phyloP scores from a whole-genome alignment of 2,113 vertebrate genomes.

The Danionella cerebrum region DNA sequence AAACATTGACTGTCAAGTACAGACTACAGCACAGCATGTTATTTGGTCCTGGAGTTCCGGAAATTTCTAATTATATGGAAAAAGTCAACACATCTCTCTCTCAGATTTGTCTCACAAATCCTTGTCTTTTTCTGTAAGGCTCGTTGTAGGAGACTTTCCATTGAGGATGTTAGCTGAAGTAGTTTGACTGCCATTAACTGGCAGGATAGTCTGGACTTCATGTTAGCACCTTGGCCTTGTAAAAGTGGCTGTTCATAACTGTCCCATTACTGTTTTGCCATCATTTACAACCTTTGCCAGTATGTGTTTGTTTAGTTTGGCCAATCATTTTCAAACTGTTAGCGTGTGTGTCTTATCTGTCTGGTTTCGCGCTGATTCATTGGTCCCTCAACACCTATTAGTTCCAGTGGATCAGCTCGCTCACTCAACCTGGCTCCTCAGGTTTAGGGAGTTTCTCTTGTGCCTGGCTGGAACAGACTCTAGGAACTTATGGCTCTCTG shows the following conservation, averaged over 20 bases:
- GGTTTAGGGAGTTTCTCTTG: not conserved
- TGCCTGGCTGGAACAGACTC: slow-evolving; percentile 18
- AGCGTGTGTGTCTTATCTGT: slow-evolving; percentile 27
- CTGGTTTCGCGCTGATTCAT: slow-evolving; percentile 29
- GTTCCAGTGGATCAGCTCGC: slow-evolving; percentile 21
- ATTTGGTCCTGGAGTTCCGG: not conserved
- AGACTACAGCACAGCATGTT: not conserved
- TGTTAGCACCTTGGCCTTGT: slow-evolving; percentile 9
- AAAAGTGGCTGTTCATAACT: not conserved
- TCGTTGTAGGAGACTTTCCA: not conserved
- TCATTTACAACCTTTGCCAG: not conserved
- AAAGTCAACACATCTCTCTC: not conserved
- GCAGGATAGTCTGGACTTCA: not conserved
- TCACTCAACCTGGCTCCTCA: not conserved
- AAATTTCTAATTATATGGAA: slow-evolving; percentile 32
- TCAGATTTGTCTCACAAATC: not conserved
- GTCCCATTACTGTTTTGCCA: not conserved
- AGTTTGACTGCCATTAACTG: not conserved
- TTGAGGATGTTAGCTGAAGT: not conserved
- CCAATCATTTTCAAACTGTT: slow-evolving; percentile 22
- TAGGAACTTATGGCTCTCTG: slow-evolving; percentile 15
- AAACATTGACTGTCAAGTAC: slow-evolving; percentile 17
- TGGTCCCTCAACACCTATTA: slow-evolving; percentile 28
- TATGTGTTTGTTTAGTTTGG: slow-evolving; percentile 35
- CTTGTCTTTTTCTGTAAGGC: not conserved